These are phyloP conservation scores for Hipparchia sbordonii DNA, from an alignment of 2,888 invertebrate species.

Conservation along the genomic window DNA sequence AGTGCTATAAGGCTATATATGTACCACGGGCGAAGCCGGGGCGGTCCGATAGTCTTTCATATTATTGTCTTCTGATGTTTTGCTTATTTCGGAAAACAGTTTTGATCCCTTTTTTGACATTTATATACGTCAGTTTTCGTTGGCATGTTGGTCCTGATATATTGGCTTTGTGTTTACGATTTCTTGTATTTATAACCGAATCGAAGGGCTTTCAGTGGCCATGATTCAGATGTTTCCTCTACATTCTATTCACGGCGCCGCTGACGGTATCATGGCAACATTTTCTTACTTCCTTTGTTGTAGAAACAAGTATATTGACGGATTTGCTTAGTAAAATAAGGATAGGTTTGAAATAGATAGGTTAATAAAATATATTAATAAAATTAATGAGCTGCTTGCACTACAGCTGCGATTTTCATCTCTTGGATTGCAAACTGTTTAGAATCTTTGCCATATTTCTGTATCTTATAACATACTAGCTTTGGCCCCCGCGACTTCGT, in stretches of 20 bases:
- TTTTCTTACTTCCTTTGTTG: not conserved
- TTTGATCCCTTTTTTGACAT: no score
- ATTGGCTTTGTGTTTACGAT: not conserved
- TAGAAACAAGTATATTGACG: not conserved
- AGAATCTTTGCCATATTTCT: not conserved
- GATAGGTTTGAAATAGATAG: no score
- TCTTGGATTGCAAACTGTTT: not conserved
- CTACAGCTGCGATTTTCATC: not conserved
- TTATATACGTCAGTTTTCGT: no score
- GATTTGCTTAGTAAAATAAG: not conserved
- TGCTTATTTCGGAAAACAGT: no score
- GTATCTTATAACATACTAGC: no score
- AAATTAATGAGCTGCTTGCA: not conserved
- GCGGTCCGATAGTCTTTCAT: no score
- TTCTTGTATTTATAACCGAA: slow-evolving; percentile 1
- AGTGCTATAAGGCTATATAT: no score
- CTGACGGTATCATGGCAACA: not conserved
- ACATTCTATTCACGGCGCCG: not conserved
- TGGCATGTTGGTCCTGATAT: no score
- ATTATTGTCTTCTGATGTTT: no score
- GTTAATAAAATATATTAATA: not conserved
- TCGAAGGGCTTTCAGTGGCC: not conserved
- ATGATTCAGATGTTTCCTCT: not conserved
- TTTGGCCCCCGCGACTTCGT: no score
- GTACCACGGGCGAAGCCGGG: no score